Evolutionary conservation across 2,797 vertebrate genomes (phyloP).

Genomic region (Manis crassicaudata): DNA sequence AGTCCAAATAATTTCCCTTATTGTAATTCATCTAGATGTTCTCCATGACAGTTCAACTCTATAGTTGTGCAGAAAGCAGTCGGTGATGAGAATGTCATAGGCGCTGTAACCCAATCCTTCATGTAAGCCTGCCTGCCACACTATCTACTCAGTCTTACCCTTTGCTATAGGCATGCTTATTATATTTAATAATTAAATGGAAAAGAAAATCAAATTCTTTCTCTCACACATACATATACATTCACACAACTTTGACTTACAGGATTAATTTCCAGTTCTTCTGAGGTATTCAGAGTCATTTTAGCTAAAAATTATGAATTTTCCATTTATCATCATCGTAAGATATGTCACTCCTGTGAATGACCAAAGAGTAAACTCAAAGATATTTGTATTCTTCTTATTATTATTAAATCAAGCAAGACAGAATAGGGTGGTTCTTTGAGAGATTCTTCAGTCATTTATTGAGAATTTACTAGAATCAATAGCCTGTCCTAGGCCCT

Average conservation of each 20-base stretch:
- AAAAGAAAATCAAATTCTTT: background rate
- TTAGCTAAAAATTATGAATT: background rate
- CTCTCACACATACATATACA: background rate
- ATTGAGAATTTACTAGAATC: background rate
- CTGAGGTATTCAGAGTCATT: background rate
- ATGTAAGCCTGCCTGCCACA: background rate
- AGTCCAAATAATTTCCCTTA: background rate
- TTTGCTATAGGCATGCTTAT: background rate
- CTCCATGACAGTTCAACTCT: background rate
- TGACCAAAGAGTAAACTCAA: background rate
- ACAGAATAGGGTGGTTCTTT: background rate
- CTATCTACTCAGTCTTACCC: fast-evolving
- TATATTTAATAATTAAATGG: background rate
- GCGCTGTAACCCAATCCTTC: fast-evolving
- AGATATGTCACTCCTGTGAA: background rate
- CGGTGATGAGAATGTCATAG: background rate
- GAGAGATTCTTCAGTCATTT: background rate
- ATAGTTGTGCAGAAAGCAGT: background rate
- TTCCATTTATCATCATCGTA: background rate
- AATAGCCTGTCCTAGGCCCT: background rate
- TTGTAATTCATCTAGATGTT: background rate
- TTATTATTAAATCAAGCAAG: background rate
- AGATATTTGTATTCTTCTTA: background rate
- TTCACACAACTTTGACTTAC: background rate
- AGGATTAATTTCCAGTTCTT: background rate